Evolutionary conservation across 1,140 invertebrate genomes (phyloP).

Genomic region (Prorops nasuta): DNA sequence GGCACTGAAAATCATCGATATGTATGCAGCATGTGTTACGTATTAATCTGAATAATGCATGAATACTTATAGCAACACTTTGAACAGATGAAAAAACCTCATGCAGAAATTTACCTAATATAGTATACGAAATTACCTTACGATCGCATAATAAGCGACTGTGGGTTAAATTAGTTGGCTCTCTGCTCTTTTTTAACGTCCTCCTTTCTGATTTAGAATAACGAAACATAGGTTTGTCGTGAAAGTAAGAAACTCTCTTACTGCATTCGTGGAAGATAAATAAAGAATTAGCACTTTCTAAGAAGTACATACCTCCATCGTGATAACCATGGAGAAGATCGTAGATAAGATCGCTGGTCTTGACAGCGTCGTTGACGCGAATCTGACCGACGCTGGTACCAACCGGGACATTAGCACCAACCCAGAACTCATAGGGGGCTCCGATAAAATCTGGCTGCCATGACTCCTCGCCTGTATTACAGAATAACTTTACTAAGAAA

Average conservation of each 20-base stretch:
- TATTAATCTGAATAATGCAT: conserved; percentile 20
- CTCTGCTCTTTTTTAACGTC: too few species aligned
- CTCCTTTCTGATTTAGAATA: too few species aligned
- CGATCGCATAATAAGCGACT: too few species aligned
- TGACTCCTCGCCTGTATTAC: conserved; percentile 45
- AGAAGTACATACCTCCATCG: conserved; percentile 71
- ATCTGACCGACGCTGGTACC: conserved; percentile 87
- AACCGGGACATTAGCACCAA: conserved; percentile 77
- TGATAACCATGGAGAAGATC: conserved; percentile 79
- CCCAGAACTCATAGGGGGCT: conserved; percentile 86
- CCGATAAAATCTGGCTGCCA: conserved; percentile 79
- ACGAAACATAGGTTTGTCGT: too few species aligned
- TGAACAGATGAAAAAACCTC: too few species aligned
- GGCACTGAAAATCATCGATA: conserved; percentile 65
- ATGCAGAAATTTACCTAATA: too few species aligned
- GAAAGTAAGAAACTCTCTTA: too few species aligned
- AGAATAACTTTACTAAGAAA: background rate
- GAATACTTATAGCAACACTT: too few species aligned
- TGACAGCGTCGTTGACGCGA: conserved; percentile 68
- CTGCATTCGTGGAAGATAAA: too few species aligned
- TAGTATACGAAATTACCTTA: too few species aligned
- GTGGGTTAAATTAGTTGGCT: too few species aligned
- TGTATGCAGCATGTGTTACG: conserved; percentile 21
- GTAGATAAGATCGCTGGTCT: conserved; percentile 68
- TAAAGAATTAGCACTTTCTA: too few species aligned